Conservation (phyloP, 2,888 invertebrate genomes). For the Scaptomyza tumidula region DNA sequence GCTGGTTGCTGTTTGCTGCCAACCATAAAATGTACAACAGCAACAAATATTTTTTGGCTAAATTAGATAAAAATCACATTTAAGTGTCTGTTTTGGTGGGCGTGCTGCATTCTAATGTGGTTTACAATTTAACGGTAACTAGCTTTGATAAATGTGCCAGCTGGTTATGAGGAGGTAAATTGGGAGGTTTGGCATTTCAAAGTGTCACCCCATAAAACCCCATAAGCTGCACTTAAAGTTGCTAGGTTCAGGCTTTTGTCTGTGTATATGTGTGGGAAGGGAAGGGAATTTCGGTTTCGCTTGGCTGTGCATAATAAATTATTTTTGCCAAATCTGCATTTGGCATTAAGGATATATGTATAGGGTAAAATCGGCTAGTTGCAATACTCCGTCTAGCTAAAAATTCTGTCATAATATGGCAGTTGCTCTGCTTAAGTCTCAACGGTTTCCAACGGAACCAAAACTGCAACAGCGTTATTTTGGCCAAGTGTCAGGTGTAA, state of each 20-base stretch:
- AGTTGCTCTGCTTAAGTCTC: slow-evolving; percentile 38
- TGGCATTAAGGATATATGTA: slow-evolving; percentile 42
- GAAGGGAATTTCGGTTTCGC: slow-evolving; percentile 25
- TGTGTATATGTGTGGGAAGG: too few species aligned
- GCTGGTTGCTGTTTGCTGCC: slow-evolving; percentile 1
- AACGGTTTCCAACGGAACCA: slow-evolving; percentile 29
- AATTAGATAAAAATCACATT: slow-evolving; percentile 62
- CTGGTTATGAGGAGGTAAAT: not conserved
- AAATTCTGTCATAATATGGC: slow-evolving; percentile 12
- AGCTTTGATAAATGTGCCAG: slow-evolving; percentile 61
- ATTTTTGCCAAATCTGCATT: slow-evolving; percentile 73
- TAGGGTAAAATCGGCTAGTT: slow-evolving; percentile 18
- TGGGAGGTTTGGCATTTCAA: not conserved
- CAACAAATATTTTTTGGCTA: slow-evolving; percentile 39
- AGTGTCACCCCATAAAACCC: slow-evolving; percentile 10
- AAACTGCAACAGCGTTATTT: slow-evolving; percentile 35
- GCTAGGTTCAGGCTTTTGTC: not conserved
- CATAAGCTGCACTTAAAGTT: slow-evolving; percentile 36
- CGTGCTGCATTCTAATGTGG: slow-evolving; percentile 21
- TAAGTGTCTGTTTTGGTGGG: slow-evolving; percentile 18
- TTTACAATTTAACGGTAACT: slow-evolving; percentile 70
- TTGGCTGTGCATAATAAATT: slow-evolving; percentile 64
- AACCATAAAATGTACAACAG: slow-evolving; percentile 45
- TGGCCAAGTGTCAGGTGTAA: slow-evolving; percentile 47
- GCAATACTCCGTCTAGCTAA: slow-evolving; percentile 14